phyloP scores from a whole-genome alignment of 1,140 invertebrate genomes.

The Phthorimaea operculella region DNA sequence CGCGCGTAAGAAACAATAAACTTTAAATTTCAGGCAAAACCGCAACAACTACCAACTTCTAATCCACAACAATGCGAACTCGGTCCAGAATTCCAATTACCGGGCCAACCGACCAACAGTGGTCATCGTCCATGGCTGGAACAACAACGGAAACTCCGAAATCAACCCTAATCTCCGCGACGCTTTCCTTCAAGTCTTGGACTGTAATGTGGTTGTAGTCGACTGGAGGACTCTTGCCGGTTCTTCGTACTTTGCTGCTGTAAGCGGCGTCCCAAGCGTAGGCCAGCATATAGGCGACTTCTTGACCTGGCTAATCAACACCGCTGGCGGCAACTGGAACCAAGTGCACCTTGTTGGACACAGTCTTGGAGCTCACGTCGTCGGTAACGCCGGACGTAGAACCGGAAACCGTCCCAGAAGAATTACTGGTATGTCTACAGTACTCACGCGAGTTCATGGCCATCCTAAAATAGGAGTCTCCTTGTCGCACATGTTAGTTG shows the following conservation, averaged over 20 bases:
- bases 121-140: conserved; percentile 36
- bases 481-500: no score
- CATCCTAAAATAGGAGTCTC: no score
- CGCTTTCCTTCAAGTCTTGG: conserved; percentile 14
- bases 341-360: conserved; percentile 81
- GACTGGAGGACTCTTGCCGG: conserved; percentile 66
- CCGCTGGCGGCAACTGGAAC: no score
- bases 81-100: conserved; percentile 29
- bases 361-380: no score
- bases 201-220: conserved; percentile 67
- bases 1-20: no score
- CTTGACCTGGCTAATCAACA: no score
- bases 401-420: conserved; percentile 17
- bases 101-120: conserved; percentile 21
- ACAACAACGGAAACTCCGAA: conserved; percentile 21
- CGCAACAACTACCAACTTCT: conserved; percentile 23
- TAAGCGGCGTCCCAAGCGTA: no score
- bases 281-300: no score
- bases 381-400: conserved; percentile 76
- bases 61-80: conserved; percentile 19
- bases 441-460: no score
- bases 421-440: conserved; percentile 28
- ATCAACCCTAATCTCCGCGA: conserved; percentile 23
- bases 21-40: conserved; percentile 26
- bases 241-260: conserved; percentile 51